These are phyloP conservation scores for Gambelia wislizenii DNA, from an alignment of 2,797 vertebrate species.

Conservation along the genomic window DNA sequence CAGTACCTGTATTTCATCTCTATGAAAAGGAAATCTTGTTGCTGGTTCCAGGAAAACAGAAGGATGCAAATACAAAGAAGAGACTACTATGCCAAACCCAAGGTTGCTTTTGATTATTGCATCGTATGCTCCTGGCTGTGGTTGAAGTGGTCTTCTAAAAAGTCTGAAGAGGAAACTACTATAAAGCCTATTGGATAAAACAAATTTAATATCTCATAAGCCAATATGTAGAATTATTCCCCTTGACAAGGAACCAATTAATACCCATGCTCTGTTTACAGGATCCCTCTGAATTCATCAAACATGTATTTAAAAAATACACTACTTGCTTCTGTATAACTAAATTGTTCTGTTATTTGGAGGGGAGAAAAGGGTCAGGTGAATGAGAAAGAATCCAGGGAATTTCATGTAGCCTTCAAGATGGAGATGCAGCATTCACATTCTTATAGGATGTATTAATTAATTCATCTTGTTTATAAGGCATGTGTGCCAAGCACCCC, in stretches of 20 bases:
- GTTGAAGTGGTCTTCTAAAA: neutral
- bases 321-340: neutral
- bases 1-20: too few species aligned
- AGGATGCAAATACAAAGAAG: too few species aligned
- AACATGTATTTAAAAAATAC: neutral
- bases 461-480: slow-evolving; percentile 40
- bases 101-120: too few species aligned
- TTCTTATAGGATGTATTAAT: slow-evolving; percentile 32
- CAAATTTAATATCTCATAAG: neutral
- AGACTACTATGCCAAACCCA: too few species aligned
- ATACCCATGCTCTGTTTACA: neutral
- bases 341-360: neutral
- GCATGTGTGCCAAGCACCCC: neutral
- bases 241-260: neutral
- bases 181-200: neutral
- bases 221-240: neutral
- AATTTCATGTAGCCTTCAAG: slow-evolving; percentile 18
- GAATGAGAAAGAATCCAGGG: neutral
- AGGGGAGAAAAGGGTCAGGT: neutral
- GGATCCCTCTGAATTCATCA: neutral
- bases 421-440: slow-evolving; percentile 29
- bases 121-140: too few species aligned
- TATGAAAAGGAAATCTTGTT: too few species aligned
- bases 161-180: too few species aligned
- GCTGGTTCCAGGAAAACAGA: too few species aligned